Base-by-base conservation (phyloP, 2,797 vertebrate genomes). In the Danio tinwini region DNA sequence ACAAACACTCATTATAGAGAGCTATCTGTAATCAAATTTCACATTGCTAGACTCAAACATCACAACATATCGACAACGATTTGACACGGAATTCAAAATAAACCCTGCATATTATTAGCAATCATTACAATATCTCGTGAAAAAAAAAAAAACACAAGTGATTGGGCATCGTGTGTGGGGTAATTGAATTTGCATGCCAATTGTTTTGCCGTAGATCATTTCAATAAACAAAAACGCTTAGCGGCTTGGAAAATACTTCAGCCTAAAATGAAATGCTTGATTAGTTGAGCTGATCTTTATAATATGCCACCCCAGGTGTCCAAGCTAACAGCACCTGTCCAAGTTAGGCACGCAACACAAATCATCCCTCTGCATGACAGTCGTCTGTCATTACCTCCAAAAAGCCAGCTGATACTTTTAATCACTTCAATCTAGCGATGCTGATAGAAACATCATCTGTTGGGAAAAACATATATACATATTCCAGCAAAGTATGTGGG, bases 231-330 rank as follows among this genome's bases (percentile, higher is more conserved):
- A 53, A 50, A 61, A 8, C 14, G 61, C 44, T 14, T 69, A 37
- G 0, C 6, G 0, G 45, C 47, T 59, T 78, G 21, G 17, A 74
- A 52, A 74, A 16, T 45, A 16, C 37, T 80, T 69, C 75, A 67
- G 64, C 21, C 9, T 39, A 58, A 75, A 70, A 21, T 44, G 3
- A 71, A 62, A 44, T 4, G 56, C 47, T 16, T 62, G 47, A 78
- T 78, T 53, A 62, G 42, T 62, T 62, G 12, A 55, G 13, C 67
- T 62, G 13, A 52, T 78, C 7, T 42, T 68, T 75, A 81, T 53
- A 68, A 62, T 72, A 42, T 65, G 52, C 45, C 68, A 59, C 14
- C 29, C 77, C 77, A 44, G 21, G 77, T 44, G 42, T 50, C 29
- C 17, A 4, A 42, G 68, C 71, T 40, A 47, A 69, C 50, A 64